These are phyloP conservation scores for Myotis davidii DNA, from an alignment of 2,113 vertebrate genomes.

Conservation along the genomic window DNA sequence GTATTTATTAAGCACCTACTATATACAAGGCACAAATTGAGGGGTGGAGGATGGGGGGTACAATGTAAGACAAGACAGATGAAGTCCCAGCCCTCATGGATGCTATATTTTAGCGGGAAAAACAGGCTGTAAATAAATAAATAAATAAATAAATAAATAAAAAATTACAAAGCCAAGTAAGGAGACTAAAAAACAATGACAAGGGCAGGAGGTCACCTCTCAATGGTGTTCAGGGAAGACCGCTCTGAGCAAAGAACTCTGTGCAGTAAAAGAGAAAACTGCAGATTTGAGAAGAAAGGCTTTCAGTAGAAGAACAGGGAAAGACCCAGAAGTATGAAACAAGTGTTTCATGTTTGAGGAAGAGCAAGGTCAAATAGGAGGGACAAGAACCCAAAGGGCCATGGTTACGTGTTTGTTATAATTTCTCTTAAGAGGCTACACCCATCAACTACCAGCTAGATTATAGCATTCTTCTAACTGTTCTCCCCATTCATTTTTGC, in stretches of 20 bases:
- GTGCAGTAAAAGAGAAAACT: neutral
- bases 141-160: neutral
- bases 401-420: neutral
- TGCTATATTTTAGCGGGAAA: neutral
- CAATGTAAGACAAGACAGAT: neutral
- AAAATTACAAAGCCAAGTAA: neutral
- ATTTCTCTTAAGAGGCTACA: neutral
- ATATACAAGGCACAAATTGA: neutral
- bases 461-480: neutral
- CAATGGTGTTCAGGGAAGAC: neutral
- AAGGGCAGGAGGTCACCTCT: neutral
- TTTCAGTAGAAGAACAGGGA: neutral
- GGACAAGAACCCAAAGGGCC: neutral
- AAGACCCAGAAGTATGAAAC: neutral
- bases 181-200: neutral
- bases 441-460: neutral
- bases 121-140: neutral
- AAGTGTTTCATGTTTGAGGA: neutral
- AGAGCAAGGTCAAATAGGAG: neutral
- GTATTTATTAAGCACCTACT: neutral
- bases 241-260: neutral
- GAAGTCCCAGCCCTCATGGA: neutral
- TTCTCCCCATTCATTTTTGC: neutral
- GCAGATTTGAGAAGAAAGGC: neutral
- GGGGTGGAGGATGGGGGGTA: fast-evolving